Base-by-base conservation (phyloP, 1,140 invertebrate species). In the Drosophila rhopaloa region DNA sequence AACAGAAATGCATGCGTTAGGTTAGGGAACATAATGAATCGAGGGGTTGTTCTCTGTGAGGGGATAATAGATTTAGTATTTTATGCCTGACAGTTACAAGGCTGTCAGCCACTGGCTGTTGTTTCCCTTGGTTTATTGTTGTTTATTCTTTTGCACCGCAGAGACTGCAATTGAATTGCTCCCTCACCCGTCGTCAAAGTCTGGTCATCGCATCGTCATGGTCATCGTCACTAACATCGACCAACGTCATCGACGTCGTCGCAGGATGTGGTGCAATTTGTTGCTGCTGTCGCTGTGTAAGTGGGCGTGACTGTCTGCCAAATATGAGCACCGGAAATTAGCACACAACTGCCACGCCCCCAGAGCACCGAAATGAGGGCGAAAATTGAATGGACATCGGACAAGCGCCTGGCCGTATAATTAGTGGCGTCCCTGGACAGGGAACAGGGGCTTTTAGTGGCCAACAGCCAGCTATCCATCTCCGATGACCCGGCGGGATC, bases 271-370 rank as follows among this genome's bases (percentile, higher is more conserved):
- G 76, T 79, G 83, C 76, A 86, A 86, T 88, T 86, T 71, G 53
- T 38, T 63, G 59, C 67, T 58, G 32, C 16, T 77, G 56, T 47
- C 48, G 61, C 56, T 86, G 79, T 72, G 61, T 72, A 86, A 82
- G 67, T 72, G 79, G 82, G 82, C 82, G 83, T 82, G 56, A 73
- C 81, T 59, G 83, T 86, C 83, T 86, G 76, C 79, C 83, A 79
- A 88, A 86, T 86, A 88, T 88, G 76, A 83, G 76, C 73, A 89
- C 84, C 83, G 83, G 83, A 88, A 88, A 88, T 88, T 88, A 88
- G 84, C 71, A 89, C 76, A 88, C 72, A 82, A 65, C 66, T 44
- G 55, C 57, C 68, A 62, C 70, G 53, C 72, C 76, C 65, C 41
- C 48, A 10, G 9, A 32, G n/a, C 38, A 32, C 19, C 6, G 8